Evolutionary conservation across 2,113 vertebrate genomes (phyloP).

Genomic region (Chascanopsetta lugubris): DNA sequence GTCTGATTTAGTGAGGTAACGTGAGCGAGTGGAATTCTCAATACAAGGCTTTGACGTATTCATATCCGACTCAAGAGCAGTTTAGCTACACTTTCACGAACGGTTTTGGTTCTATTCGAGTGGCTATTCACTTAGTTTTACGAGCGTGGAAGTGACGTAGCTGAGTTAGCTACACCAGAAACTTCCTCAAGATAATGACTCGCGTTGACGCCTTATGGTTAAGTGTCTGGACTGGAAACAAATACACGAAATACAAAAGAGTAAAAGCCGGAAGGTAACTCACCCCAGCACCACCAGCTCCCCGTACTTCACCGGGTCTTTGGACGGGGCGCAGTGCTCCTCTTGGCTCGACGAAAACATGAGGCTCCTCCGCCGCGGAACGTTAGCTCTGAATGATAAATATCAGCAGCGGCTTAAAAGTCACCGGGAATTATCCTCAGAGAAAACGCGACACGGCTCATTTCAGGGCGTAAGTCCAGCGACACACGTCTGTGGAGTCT

Average conservation of each 20-base stretch:
- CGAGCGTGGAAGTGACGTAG: conserved; percentile 15
- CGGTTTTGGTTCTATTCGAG: not conserved
- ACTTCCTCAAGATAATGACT: conserved; percentile 39
- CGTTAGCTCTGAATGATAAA: conserved; percentile 54
- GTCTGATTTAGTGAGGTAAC: conserved; percentile 68
- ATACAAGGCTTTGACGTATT: too few relatives aligned
- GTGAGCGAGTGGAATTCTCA: conserved; percentile 52
- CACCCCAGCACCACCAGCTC: conserved; percentile 95
- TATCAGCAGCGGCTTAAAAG: conserved; percentile 48
- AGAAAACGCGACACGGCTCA: conserved; percentile 46
- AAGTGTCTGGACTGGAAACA: not conserved
- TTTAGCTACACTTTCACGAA: too few relatives aligned
- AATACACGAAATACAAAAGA: not conserved
- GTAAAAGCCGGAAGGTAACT: conserved; percentile 65
- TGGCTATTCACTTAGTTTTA: not conserved
- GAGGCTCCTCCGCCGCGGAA: conserved; percentile 72
- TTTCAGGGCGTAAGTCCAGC: conserved; percentile 39
- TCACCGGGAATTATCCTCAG: conserved; percentile 52
- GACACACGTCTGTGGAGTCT: too few relatives aligned
- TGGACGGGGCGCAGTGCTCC: conserved; percentile 90
- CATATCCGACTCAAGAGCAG: too few relatives aligned
- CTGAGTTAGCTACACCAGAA: conserved; percentile 26
- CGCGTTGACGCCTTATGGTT: not conserved
- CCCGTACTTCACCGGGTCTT: conserved; percentile 95
- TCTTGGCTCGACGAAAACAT: conserved; percentile 94